A percentile compares a stretch with the other conserved stretches of the same genome.
These are phyloP conservation scores for Amazona finschi DNA, from an alignment of 2,797 vertebrate genomes.

Conservation along the genomic window DNA sequence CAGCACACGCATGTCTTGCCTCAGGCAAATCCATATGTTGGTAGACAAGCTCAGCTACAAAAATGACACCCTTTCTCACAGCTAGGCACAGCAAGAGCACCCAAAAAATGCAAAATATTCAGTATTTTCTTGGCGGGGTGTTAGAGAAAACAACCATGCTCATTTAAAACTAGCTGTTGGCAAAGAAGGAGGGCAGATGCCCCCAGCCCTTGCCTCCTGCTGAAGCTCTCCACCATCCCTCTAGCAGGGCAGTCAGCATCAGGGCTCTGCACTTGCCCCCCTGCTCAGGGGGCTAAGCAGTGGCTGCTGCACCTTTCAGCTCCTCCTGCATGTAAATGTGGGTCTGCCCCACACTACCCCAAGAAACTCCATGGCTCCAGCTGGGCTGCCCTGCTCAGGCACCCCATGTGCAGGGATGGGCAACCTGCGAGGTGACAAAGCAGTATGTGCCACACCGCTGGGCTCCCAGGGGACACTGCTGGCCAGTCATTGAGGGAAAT, in stretches of 20 bases:
- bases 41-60: not conserved
- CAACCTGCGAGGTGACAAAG: not conserved
- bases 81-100: not conserved
- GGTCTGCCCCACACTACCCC: not conserved
- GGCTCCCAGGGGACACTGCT: not conserved
- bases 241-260: not conserved
- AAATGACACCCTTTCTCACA: not conserved
- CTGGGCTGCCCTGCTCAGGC: not conserved
- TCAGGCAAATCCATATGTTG: slow-evolving; percentile 6
- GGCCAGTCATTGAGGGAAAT: not conserved
- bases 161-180: not conserved
- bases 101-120: not conserved
- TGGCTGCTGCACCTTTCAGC: not conserved
- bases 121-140: not conserved
- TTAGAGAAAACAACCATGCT: slow-evolving; percentile 3
- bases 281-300: not conserved
- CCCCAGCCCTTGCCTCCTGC: not conserved
- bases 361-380: not conserved
- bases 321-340: not conserved
- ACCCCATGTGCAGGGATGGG: fast-evolving
- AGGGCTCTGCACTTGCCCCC: not conserved
- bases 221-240: not conserved
- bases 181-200: not conserved
- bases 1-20: not conserved
- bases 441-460: not conserved